phyloP scores from a whole-genome alignment of 2,797 vertebrate genomes.

The Sebastes variabilis region DNA sequence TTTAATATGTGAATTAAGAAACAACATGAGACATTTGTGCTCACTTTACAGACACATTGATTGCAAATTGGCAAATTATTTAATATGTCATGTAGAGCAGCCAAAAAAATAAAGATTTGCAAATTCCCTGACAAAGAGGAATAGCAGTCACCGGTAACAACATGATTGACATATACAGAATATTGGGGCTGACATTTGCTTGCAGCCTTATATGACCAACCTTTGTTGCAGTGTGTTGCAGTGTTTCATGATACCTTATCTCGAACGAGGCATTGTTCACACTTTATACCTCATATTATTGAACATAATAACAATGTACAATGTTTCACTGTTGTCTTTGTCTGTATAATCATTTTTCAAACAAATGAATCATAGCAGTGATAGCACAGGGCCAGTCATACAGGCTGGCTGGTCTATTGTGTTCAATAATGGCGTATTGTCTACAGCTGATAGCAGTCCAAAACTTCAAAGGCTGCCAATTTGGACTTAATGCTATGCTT shows the following conservation, averaged over 20 bases:
- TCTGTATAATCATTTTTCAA: constrained; percentile 52
- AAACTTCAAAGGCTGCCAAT: constrained; percentile 57
- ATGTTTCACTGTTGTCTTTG: constrained; percentile 11
- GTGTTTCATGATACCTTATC: constrained; percentile 8
- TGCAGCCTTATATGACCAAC: background rate
- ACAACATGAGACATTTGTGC: background rate
- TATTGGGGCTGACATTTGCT: background rate
- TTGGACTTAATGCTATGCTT: constrained; percentile 49
- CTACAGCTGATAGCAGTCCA: constrained; percentile 53
- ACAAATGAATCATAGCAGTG: constrained; percentile 40
- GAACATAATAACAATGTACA: constrained; percentile 18
- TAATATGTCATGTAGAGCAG: background rate
- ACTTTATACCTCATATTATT: constrained; percentile 26
- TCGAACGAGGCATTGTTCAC: background rate
- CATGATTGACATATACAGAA: background rate
- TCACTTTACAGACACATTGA: background rate
- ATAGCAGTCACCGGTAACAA: background rate
- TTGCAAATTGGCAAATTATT: background rate
- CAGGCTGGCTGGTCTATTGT: constrained; percentile 43
- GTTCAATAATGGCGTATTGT: constrained; percentile 56
- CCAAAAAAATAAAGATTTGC: background rate
- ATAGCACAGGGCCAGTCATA: constrained; percentile 21
- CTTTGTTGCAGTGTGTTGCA: background rate
- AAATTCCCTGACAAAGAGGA: background rate
- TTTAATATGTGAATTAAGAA: background rate